Percentiles rank a stretch among this genome's conserved stretches.
Evolutionary conservation across 2,797 vertebrate genomes (phyloP).

Genomic region (Phalloptychus januarius): DNA sequence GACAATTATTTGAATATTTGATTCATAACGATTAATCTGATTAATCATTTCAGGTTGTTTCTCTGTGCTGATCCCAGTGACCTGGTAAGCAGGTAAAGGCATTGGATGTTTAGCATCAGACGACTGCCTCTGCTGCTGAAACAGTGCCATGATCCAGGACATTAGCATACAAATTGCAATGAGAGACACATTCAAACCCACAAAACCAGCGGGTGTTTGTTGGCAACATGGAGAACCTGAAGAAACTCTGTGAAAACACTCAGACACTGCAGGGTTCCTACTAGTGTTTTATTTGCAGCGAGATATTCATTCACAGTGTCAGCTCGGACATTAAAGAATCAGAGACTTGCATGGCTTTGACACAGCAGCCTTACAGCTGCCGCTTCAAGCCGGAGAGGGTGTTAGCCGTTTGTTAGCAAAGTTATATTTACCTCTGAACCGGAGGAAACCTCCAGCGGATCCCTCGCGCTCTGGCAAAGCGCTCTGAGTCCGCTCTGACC

Average conservation of each 20-base stretch:
- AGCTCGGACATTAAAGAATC: neutral
- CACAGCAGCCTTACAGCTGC: slow-evolving; percentile 3
- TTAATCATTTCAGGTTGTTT: too few relatives aligned
- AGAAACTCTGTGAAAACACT: neutral
- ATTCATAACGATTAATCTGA: too few relatives aligned
- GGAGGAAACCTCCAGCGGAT: slow-evolving; percentile 4
- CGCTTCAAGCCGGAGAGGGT: neutral
- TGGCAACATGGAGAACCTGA: neutral
- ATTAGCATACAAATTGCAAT: neutral
- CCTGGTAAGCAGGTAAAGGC: neutral
- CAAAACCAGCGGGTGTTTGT: neutral
- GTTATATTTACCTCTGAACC: neutral
- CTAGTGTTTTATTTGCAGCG: neutral
- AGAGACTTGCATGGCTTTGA: neutral
- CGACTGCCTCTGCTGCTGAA: neutral
- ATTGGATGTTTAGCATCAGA: neutral
- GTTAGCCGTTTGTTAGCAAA: neutral
- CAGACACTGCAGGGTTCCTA: neutral
- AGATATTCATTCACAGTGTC: neutral
- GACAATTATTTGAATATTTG: too few relatives aligned
- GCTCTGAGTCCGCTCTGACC: neutral
- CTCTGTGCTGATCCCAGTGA: too few relatives aligned
- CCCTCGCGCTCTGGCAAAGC: neutral
- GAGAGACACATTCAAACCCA: neutral
- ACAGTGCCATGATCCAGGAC: neutral